Percentiles rank a stretch among this genome's conserved stretches.
Conservation (phyloP, 2,797 vertebrate genomes). For the Chrosomus eos region DNA sequence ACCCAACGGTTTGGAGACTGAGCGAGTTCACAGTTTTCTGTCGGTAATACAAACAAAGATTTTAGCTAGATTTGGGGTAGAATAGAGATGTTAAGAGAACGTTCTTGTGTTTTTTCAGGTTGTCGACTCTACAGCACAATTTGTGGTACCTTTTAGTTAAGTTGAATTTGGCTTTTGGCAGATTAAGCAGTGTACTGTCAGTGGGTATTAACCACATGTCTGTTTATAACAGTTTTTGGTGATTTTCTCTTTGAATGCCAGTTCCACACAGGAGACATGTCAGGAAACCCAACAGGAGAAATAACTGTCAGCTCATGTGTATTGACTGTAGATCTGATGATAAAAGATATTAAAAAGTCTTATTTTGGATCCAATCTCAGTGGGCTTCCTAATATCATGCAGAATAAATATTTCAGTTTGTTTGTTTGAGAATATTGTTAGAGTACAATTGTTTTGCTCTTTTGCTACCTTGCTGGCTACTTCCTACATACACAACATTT, state of each 20-base stretch:
- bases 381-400: slow-evolving; percentile 28
- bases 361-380: slow-evolving; percentile 37
- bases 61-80: background rate
- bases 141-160: slow-evolving; percentile 16
- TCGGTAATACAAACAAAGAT: background rate
- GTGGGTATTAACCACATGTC: slow-evolving; percentile 31
- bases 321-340: slow-evolving; percentile 30
- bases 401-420: slow-evolving; percentile 31
- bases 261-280: slow-evolving; percentile 31
- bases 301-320: slow-evolving; percentile 29
- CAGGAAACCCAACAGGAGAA: slow-evolving; percentile 34
- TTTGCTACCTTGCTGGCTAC: background rate
- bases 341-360: slow-evolving; percentile 38
- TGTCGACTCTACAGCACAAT: background rate
- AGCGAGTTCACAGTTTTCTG: background rate
- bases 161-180: slow-evolving; percentile 29
- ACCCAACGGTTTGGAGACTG: background rate
- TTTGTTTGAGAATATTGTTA: slow-evolving; percentile 11
- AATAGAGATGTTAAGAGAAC: background rate
- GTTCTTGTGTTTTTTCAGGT: background rate
- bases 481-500: background rate
- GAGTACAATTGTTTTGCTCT: background rate
- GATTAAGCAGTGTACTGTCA: background rate
- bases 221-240: slow-evolving; percentile 22
- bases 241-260: slow-evolving; percentile 31